Percentiles rank a stretch among this genome's conserved stretches.
Conservation (phyloP, 2,797 vertebrate species). For the Pogoniulus pusillus region DNA sequence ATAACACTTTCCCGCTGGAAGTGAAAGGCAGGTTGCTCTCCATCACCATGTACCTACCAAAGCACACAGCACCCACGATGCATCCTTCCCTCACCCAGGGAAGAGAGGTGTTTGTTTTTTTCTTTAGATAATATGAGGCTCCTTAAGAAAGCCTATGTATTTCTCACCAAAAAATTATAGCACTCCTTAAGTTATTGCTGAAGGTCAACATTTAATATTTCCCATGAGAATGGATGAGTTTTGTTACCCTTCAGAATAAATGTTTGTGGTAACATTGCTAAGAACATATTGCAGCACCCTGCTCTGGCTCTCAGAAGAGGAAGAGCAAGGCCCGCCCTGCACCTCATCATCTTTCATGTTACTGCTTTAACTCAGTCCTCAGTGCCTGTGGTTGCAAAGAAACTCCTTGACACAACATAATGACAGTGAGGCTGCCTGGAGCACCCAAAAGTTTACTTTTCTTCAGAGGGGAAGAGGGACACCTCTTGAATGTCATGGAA, state of each 20-base stretch:
- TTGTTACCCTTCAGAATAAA: neutral
- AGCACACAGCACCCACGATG: rapidly evolving
- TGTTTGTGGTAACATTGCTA: neutral
- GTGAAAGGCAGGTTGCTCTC: neutral
- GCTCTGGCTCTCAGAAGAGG: neutral
- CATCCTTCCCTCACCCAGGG: neutral
- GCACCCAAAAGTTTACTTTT: neutral
- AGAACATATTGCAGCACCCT: neutral
- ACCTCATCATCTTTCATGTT: neutral
- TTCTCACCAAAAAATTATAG: slow-evolving; percentile 26
- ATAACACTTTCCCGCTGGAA: neutral
- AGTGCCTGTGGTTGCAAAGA: rapidly evolving
- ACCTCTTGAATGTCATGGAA: neutral
- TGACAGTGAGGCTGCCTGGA: neutral
- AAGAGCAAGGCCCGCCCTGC: neutral
- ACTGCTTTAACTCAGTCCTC: neutral
- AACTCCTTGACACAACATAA: rapidly evolving
- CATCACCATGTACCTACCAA: rapidly evolving
- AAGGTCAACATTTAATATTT: slow-evolving; percentile 39
- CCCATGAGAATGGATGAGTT: neutral
- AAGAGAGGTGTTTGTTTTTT: neutral
- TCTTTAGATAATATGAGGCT: neutral
- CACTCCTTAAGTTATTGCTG: slow-evolving; percentile 18
- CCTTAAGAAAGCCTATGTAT: slow-evolving; percentile 10
- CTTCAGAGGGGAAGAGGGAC: neutral